Evolutionary conservation across 2,797 vertebrate species (phyloP), one percentile per base, ranked within the genome.

Genomic region (Arremon brunneinucha): DNA sequence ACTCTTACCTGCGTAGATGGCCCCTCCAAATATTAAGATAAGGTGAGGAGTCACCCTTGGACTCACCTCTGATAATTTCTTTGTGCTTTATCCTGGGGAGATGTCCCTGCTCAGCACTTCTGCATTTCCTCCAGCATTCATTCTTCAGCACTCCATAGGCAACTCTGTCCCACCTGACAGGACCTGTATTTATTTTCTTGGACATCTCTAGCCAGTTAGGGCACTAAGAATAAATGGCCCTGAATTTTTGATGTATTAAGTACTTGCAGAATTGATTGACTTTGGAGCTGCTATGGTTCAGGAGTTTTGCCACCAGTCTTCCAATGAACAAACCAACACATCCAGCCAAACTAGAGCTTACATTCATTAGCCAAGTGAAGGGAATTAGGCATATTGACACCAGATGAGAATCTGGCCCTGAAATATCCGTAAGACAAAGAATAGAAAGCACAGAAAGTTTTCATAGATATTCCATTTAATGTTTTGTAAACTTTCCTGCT

Each of bases 401-500:
- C 85, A 90, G 67, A 77, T 91, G 64, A 94, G 68, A 76, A 70
- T 76, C 56, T 11, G 6, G 41, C 52, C 70, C 70, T 79, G 63
- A 88, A 86, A 69, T 93, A 70, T 57, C 47, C 3, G 1, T 81
- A 65, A 84, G 24, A 44, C 24, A 79, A 90, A 84, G 59, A 90
- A 70, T 15, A 8, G 70, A 70, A 95, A 82, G 81, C 46, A 63
- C 0, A 0, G 55, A 67, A 90, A 76, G 4, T 37, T 93, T 90
- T 96, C 46, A 53, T 2, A 84, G 83, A 74, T 95, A 71, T 28
- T 94, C 56, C 8, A 6, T 68, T 87, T 88, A 88, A 82, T 88
- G 59, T 94, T 95, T 92, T 87, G 91, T 95, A 94, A 96, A 90
- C 74, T 90, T 94, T 63, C 56, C 63, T 90, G 52, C 52, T 71